phyloP scores from a whole-genome alignment of 2,888 invertebrate genomes.

The Terebella lapidaria region DNA sequence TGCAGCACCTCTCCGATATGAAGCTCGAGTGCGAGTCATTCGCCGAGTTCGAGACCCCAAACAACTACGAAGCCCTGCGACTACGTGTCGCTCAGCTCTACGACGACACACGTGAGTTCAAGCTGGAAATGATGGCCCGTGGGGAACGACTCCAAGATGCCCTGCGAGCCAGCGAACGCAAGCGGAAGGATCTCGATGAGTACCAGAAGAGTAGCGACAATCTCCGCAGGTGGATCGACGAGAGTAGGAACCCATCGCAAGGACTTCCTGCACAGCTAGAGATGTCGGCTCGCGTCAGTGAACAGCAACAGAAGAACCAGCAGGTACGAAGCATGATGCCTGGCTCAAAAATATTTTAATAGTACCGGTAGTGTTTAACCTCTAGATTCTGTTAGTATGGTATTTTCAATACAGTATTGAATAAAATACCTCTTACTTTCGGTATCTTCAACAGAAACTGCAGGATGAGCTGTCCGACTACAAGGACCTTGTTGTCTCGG shows the following conservation, averaged over 20 bases:
- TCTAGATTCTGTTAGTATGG: too few relatives aligned
- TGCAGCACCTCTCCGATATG: conserved; percentile 42
- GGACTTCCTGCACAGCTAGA: conserved; percentile 9
- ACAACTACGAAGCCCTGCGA: conserved; percentile 33
- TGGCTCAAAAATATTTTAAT: too few relatives aligned
- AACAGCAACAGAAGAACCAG: background rate
- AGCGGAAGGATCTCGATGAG: conserved; percentile 38
- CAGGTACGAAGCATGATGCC: too few relatives aligned
- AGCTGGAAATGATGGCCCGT: conserved; percentile 35
- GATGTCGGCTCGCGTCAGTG: background rate
- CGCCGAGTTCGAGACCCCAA: conserved; percentile 33
- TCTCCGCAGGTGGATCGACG: conserved; percentile 41
- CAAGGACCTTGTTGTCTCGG: conserved; percentile 8
- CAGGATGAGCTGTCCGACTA: conserved; percentile 26
- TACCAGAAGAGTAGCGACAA: conserved; percentile 33
- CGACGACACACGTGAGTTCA: conserved; percentile 35
- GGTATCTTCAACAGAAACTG: too few relatives aligned
- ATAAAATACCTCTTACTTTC: too few relatives aligned
- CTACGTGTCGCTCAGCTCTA: conserved; percentile 35
- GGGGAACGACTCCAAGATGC: conserved; percentile 26
- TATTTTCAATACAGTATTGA: too few relatives aligned
- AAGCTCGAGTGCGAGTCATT: conserved; percentile 42
- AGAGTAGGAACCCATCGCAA: conserved; percentile 33
- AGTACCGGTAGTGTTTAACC: too few relatives aligned
- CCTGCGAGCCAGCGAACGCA: conserved; percentile 37